Evolutionary conservation across 1,140 invertebrate genomes (phyloP).

Genomic region (Aleiodes sp.): DNA sequence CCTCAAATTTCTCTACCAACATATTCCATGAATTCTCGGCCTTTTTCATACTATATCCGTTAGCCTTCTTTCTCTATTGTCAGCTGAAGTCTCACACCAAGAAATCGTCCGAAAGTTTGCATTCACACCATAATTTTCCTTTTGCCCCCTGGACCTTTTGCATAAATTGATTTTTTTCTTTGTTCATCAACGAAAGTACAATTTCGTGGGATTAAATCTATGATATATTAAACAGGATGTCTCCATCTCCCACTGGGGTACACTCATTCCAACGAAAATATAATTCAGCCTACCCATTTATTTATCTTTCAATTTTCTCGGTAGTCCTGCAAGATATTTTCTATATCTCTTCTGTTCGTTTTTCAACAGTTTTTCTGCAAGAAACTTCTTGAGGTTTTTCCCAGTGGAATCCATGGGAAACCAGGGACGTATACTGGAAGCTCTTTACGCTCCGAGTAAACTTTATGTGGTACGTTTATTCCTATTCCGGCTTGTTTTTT

Average conservation of each 20-base stretch:
- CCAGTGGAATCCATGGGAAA: slow-evolving; percentile 7
- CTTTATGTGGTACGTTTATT: background rate
- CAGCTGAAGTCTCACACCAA: background rate
- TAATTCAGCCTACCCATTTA: slow-evolving; percentile 36
- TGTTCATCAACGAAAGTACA: background rate
- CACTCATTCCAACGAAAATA: slow-evolving; percentile 6
- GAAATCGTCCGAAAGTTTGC: slow-evolving; percentile 40
- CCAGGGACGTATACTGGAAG: slow-evolving; percentile 13
- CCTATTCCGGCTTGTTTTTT: slow-evolving; percentile 16
- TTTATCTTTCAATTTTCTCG: slow-evolving; percentile 38
- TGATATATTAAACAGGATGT: background rate
- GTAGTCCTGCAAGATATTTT: background rate
- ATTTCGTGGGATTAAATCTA: background rate
- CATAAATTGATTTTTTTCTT: background rate
- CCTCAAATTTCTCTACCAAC: slow-evolving; percentile 38
- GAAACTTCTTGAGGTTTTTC: background rate
- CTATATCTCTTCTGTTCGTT: slow-evolving; percentile 7
- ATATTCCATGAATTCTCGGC: slow-evolving; percentile 32
- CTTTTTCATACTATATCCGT: slow-evolving; percentile 24
- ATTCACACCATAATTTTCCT: slow-evolving; percentile 39
- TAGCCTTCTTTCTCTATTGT: background rate
- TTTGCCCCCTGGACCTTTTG: slow-evolving; percentile 27
- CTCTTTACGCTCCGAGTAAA: slow-evolving; percentile 17
- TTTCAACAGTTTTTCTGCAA: slow-evolving; percentile 3
- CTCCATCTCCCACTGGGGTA: background rate